Base-by-base conservation (phyloP, 2,113 vertebrate genomes). In the Pundamilia nyererei region DNA sequence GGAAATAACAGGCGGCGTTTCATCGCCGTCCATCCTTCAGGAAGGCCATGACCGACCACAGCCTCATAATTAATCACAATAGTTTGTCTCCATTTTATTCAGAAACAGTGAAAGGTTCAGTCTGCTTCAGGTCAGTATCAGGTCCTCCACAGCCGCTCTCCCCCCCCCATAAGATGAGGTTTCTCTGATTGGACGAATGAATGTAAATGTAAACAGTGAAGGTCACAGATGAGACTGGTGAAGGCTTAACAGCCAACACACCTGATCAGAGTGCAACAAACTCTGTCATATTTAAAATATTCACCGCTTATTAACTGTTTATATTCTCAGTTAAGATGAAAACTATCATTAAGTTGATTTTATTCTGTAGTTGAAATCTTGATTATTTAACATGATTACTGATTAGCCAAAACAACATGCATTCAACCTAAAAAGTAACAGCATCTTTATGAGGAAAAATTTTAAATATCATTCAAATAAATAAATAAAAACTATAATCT, bases 41-140 rank as follows among this genome's bases (percentile, higher is more conserved):
- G 35, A 54, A 84, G 89, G 90, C 90, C 88, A 72, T 42, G 89
- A 89, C 83, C 88, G 49, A 87, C 90, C 82, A 79, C 68, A 79
- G 83, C 84, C 87, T 75, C 56, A 82, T 86, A 84, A 94, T 94
- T 88, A 91, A 94, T 92, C 89, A 92, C 82, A 81, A 17, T 6
- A 21, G 45, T 84, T 87, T 47, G 70, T 75, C 70, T 75, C 24
- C 24, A 26, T 47, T 75, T 75, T 75, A 75, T 75, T 75, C 42
- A 47, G 70, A 70, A 21, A 70, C 35, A 70, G 65, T 42, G 40
- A 29, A 75, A 70, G 65, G 35, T 70, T 70, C 65, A 70, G 65
- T 24, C n/a, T 24, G 35, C 65, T 42, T 40, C 68, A 72, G 68
- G 21, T 15, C 40, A 72, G 40, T 45, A 45, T 11, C 68, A 40